Evolutionary conservation across 2,888 invertebrate species (phyloP).

Genomic region (Netelia inedita): DNA sequence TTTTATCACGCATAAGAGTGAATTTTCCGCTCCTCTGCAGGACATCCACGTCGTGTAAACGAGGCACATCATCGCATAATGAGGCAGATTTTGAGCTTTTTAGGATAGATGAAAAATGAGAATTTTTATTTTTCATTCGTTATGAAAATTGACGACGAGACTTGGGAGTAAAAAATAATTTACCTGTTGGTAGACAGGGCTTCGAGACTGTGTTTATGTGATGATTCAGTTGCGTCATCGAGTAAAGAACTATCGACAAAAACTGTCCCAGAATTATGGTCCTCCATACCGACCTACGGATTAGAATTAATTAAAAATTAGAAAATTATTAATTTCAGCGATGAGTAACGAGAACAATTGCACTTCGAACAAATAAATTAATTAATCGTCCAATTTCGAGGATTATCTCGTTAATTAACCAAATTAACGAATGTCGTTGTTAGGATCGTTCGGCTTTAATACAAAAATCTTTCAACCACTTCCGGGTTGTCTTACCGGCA

Average conservation of each 20-base stretch:
- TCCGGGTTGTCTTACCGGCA: not conserved
- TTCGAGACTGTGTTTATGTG: slow-evolving; percentile 88
- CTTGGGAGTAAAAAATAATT: slow-evolving; percentile 40
- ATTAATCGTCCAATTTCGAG: not conserved
- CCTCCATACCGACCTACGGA: slow-evolving; percentile 90
- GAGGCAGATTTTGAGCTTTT: slow-evolving; percentile 91
- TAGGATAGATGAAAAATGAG: slow-evolving; percentile 10
- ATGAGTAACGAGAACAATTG: not conserved
- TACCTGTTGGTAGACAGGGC: slow-evolving; percentile 91
- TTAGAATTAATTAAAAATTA: slow-evolving; percentile 12
- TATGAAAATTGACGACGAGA: not conserved
- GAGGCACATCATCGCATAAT: slow-evolving; percentile 91
- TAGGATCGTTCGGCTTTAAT: slow-evolving; percentile 24
- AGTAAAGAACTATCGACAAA: slow-evolving; percentile 91
- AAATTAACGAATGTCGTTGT: not conserved
- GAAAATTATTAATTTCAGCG: slow-evolving; percentile 3
- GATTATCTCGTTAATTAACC: too few species aligned
- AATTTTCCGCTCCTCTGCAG: slow-evolving; percentile 88
- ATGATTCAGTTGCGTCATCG: slow-evolving; percentile 91
- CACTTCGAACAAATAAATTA: not conserved
- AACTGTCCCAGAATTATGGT: slow-evolving; percentile 91
- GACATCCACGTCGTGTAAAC: slow-evolving; percentile 92
- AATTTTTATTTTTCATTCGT: not conserved
- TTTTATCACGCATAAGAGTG: slow-evolving; percentile 88
- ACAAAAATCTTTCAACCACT: not conserved